These are phyloP conservation scores for Colletes gigas DNA, from an alignment of 1,140 invertebrate genomes.

Conservation along the genomic window DNA sequence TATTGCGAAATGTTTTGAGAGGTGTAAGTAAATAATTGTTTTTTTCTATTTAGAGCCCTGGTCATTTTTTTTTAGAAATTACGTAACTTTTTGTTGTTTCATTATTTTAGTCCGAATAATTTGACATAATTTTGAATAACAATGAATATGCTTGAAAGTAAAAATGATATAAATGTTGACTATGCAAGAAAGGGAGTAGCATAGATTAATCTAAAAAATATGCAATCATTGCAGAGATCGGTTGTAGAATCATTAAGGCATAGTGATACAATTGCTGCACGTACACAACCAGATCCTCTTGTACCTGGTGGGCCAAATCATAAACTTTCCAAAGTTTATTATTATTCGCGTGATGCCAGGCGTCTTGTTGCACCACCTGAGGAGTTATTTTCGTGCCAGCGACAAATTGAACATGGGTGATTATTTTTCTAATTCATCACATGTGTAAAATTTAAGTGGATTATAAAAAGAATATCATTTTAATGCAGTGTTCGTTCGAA, in stretches of 20 bases:
- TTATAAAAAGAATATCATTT: neutral
- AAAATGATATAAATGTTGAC: neutral
- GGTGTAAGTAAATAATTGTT: constrained; percentile 41
- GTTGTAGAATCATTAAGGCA: constrained; percentile 81
- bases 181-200: neutral
- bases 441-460: neutral
- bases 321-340: constrained; percentile 89
- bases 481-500: too few relatives aligned
- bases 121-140: neutral
- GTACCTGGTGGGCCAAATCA: constrained; percentile 89
- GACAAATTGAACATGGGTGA: constrained; percentile 50
- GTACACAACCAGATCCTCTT: constrained; percentile 88
- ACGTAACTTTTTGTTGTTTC: constrained; percentile 28
- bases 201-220: neutral
- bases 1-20: neutral
- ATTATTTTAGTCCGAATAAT: neutral
- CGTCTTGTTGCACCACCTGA: constrained; percentile 87
- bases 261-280: constrained; percentile 83
- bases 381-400: constrained; percentile 39
- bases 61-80: constrained; percentile 25
- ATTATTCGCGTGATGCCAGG: constrained; percentile 88
- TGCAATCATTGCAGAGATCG: constrained; percentile 28
- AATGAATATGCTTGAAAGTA: neutral
- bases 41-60: neutral
- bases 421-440: neutral